Evolutionary conservation across 2,113 vertebrate species (phyloP).

Genomic region (Odocoileus hemionus): DNA sequence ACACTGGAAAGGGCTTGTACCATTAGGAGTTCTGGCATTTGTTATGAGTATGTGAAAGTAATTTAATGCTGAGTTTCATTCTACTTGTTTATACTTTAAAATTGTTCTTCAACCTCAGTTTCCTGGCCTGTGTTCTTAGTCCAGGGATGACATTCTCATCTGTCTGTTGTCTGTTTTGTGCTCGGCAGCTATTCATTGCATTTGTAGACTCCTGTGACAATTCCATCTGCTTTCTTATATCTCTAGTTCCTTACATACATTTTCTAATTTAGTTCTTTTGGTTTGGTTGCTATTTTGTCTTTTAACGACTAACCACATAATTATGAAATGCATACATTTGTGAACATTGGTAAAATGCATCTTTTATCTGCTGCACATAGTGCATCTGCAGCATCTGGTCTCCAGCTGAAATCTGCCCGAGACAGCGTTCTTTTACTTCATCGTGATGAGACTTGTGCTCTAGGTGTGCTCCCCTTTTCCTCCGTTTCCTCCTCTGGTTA

Average conservation of each 20-base stretch:
- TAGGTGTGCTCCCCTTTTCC: neutral
- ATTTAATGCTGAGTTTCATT: neutral
- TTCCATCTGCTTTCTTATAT: neutral
- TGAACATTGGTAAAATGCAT: constrained; percentile 43
- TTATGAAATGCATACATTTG: constrained; percentile 34
- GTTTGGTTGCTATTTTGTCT: constrained; percentile 24
- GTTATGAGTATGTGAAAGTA: neutral
- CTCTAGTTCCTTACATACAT: neutral
- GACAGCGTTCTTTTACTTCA: neutral
- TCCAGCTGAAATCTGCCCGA: neutral
- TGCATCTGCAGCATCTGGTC: neutral
- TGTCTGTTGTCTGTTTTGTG: neutral
- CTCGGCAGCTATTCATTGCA: neutral
- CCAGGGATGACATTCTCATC: neutral
- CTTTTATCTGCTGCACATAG: neutral
- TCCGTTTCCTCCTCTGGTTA: fast-evolving
- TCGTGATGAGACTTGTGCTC: neutral
- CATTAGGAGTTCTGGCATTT: neutral
- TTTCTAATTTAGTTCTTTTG: neutral
- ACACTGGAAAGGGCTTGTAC: neutral
- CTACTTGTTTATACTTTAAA: neutral
- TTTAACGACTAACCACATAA: constrained; percentile 9
- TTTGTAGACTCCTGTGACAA: neutral
- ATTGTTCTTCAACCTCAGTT: neutral
- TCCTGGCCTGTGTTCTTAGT: neutral